These are phyloP conservation scores for Ctenomys sociabilis DNA, from an alignment of 2,113 vertebrate species.

Conservation along the genomic window DNA sequence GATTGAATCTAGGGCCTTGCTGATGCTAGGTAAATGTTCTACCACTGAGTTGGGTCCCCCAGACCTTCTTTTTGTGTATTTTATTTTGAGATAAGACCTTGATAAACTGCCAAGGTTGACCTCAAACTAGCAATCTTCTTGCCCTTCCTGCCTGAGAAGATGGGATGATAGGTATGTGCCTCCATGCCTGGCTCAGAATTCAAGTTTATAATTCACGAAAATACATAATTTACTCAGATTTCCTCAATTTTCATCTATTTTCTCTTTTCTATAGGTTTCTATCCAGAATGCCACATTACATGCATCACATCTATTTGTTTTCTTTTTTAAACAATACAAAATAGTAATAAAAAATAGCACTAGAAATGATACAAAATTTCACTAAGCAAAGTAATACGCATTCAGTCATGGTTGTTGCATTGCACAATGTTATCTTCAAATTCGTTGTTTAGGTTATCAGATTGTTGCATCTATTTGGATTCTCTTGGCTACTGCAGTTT, in stretches of 20 bases:
- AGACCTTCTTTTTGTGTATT: not conserved
- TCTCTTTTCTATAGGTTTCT: not conserved
- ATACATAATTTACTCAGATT: not conserved
- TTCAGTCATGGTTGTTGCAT: too few species aligned
- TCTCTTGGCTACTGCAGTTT: not conserved
- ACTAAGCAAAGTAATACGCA: too few species aligned
- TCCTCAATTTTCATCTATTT: not conserved
- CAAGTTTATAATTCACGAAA: not conserved
- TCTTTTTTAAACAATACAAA: too few species aligned
- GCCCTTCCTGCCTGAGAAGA: too few species aligned
- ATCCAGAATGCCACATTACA: not conserved
- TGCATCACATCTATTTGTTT: too few species aligned
- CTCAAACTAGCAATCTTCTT: not conserved
- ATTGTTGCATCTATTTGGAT: too few species aligned
- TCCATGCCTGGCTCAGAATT: not conserved
- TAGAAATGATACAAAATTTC: too few species aligned
- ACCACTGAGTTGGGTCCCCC: not conserved
- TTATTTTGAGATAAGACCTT: not conserved
- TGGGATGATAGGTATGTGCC: not conserved
- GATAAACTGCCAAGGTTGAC: not conserved
- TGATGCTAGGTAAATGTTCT: not conserved
- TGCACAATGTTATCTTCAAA: too few species aligned
- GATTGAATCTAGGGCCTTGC: not conserved
- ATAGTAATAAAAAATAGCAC: too few species aligned
- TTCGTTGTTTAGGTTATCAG: too few species aligned